Conservation (phyloP, 2,797 vertebrate species). For the Phrynocephalus guinanensis region DNA sequence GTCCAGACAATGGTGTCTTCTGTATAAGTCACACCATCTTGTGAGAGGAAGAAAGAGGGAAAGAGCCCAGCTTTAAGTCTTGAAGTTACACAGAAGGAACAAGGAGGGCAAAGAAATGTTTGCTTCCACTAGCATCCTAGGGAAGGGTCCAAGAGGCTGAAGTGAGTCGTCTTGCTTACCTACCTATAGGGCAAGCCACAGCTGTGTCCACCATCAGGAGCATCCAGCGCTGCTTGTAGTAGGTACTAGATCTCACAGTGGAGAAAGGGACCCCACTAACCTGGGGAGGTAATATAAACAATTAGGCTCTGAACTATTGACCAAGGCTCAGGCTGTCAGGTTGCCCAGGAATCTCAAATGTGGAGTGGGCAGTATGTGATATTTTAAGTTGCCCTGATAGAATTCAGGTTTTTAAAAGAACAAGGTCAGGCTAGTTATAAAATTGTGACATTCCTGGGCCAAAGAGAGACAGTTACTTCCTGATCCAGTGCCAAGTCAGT, state of each 20-base stretch:
- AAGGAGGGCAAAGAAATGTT: neutral
- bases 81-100: neutral
- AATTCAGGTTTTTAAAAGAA: neutral
- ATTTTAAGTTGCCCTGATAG: neutral
- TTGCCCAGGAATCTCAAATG: neutral
- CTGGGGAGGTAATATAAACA: slow-evolving; percentile 64
- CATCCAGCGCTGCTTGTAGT: slow-evolving; percentile 78
- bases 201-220: slow-evolving; percentile 77
- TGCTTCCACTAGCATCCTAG: too few relatives aligned
- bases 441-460: too few relatives aligned
- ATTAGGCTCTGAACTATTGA: neutral
- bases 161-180: neutral
- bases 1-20: slow-evolving; percentile 83
- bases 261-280: slow-evolving; percentile 82
- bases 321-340: neutral
- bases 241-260: slow-evolving; percentile 78
- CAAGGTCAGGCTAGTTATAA: neutral
- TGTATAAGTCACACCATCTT: slow-evolving; percentile 81
- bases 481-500: too few relatives aligned
- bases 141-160: fast-evolving
- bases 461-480: neutral
- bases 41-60: neutral
- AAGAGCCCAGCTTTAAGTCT: neutral
- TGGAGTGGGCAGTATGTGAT: too few relatives aligned
- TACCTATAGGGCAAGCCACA: slow-evolving; percentile 80